phyloP scores from a whole-genome alignment of 2,888 invertebrate genomes.

The Epirrhoe tristata region DNA sequence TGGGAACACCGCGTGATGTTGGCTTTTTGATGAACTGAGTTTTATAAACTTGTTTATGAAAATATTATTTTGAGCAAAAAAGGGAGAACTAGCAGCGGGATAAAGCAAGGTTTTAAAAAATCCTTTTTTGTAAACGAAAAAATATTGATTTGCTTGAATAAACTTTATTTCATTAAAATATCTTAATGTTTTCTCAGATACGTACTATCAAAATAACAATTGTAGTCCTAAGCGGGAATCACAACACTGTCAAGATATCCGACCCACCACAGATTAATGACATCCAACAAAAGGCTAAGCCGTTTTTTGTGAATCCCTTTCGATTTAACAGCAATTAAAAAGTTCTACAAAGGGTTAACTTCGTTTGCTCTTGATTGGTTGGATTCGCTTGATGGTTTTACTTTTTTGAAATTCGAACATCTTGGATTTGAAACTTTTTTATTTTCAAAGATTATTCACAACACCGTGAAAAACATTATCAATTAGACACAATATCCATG shows the following conservation, averaged over 20 bases:
- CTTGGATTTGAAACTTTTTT: constrained; percentile 35
- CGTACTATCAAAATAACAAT: constrained; percentile 30
- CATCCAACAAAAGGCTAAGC: constrained; percentile 65
- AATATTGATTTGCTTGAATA: no score
- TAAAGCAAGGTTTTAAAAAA: no score
- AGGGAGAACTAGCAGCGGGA: no score
- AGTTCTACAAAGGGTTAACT: constrained; percentile 78
- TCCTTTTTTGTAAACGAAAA: no score
- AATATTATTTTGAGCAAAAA: no score
- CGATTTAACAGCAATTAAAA: constrained; percentile 84
- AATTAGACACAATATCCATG: no score
- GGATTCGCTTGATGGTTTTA: constrained; percentile 51
- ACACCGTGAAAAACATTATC: no score
- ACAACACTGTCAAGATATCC: constrained; percentile 61
- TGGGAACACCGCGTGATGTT: constrained; percentile 66
- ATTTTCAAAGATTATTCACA: no score
- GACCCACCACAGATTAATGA: constrained; percentile 80
- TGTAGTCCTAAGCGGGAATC: constrained; percentile 32
- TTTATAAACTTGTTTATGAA: no score
- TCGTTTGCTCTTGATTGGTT: constrained; percentile 77
- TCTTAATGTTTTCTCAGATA: constrained; percentile 12
- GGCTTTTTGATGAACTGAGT: constrained; percentile 44
- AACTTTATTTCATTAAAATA: constrained; percentile 4
- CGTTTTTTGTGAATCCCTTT: constrained; percentile 73
- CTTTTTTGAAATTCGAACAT: constrained; percentile 30